These are phyloP conservation scores for Dasysyrphus albostriatus DNA, from an alignment of 2,888 invertebrate species.

Conservation along the genomic window DNA sequence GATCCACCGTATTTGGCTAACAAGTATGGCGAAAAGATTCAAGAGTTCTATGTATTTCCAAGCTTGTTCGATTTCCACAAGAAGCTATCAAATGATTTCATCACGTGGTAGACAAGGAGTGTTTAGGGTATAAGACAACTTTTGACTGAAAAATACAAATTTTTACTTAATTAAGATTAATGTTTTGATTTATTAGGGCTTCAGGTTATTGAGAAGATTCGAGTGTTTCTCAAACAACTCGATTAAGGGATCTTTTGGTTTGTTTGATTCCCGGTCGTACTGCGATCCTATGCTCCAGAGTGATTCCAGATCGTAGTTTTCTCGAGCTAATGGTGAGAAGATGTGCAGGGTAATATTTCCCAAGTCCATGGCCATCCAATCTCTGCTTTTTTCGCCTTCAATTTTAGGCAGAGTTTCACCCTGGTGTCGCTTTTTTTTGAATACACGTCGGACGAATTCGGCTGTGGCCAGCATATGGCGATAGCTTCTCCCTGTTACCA, in stretches of 20 bases:
- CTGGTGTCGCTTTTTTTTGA: constrained; percentile 88
- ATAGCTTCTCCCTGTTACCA: constrained; percentile 90
- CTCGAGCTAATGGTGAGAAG: constrained; percentile 89
- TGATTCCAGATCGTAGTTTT: constrained; percentile 93
- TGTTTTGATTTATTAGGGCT: constrained; percentile 60
- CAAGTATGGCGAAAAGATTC: constrained; percentile 83
- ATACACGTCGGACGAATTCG: constrained; percentile 90
- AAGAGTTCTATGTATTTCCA: constrained; percentile 83
- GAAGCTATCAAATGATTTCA: constrained; percentile 80
- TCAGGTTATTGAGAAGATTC: constrained; percentile 83
- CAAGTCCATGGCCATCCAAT: constrained; percentile 96
- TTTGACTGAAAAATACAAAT: constrained; percentile 66
- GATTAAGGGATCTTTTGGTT: constrained; percentile 86
- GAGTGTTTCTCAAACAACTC: constrained; percentile 89
- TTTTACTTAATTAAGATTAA: constrained; percentile 26
- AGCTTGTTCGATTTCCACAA: constrained; percentile 85
- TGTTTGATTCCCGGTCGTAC: constrained; percentile 89
- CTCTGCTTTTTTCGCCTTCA: constrained; percentile 90
- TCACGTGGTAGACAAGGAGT: constrained; percentile 80
- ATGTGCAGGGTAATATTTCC: constrained; percentile 97
- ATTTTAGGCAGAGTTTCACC: constrained; percentile 89
- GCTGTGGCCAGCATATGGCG: constrained; percentile 90
- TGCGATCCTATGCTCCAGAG: constrained; percentile 95
- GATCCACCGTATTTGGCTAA: constrained; percentile 80
- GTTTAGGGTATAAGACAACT: constrained; percentile 44